A percentile compares a stretch with the other conserved stretches of the same genome.
phyloP scores from a whole-genome alignment of 2,113 vertebrate species.

The Prionailurus viverrinus region DNA sequence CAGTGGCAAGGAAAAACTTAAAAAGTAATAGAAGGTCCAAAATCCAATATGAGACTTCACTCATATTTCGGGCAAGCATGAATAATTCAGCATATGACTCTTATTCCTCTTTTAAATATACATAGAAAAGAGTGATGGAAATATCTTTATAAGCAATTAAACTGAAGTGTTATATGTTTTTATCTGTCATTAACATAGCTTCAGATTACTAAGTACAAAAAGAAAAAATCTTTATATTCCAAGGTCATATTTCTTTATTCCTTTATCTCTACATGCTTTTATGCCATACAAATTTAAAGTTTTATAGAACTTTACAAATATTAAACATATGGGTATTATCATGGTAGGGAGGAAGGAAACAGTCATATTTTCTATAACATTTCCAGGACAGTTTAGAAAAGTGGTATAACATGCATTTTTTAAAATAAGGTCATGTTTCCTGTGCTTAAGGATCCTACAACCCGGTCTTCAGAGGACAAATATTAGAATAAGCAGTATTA shows the following conservation, averaged over 20 bases:
- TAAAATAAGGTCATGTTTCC: not conserved
- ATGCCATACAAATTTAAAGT: not conserved
- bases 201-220: not conserved
- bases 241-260: not conserved
- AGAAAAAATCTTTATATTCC: not conserved
- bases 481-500: not conserved
- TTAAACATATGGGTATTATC: not conserved
- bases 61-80: conserved; percentile 19
- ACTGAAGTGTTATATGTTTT: not conserved
- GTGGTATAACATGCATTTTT: not conserved
- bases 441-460: not conserved
- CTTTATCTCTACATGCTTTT: not conserved
- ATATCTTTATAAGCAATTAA: not conserved
- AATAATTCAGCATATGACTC: not conserved
- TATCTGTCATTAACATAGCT: not conserved
- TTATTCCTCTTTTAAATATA: not conserved
- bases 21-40: not conserved
- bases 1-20: not conserved
- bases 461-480: conserved; percentile 8
- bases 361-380: not conserved
- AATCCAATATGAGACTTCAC: not conserved
- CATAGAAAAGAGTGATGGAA: not conserved
- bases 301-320: not conserved
- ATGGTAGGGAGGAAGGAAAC: not conserved
- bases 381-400: not conserved